Percentiles rank a stretch among this genome's conserved stretches.
Evolutionary conservation across 2,888 invertebrate genomes (phyloP).

Genomic region (Pandemis corylana): DNA sequence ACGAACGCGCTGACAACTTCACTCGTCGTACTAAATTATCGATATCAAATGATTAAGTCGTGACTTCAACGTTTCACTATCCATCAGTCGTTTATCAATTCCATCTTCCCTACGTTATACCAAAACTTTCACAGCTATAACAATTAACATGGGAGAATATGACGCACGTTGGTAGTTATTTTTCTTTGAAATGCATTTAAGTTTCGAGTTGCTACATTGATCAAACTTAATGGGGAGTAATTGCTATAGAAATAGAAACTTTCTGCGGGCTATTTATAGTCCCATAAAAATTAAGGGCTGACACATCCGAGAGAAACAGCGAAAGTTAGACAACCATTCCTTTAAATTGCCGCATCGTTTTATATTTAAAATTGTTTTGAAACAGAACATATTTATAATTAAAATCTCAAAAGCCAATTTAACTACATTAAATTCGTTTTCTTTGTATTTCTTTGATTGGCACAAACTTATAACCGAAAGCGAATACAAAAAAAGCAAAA

Average conservation of each 20-base stretch:
- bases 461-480: neutral
- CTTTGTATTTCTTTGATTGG: neutral
- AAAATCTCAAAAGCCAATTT: neutral
- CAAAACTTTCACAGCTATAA: slow-evolving; percentile 31
- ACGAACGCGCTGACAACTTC: neutral
- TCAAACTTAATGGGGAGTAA: slow-evolving; percentile 36
- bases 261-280: slow-evolving; percentile 37
- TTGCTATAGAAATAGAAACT: slow-evolving; percentile 33
- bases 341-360: neutral
- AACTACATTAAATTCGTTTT: neutral
- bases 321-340: slow-evolving; percentile 17
- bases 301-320: slow-evolving; percentile 24
- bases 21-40: slow-evolving; percentile 28
- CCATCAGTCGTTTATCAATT: slow-evolving; percentile 1
- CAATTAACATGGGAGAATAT: slow-evolving; percentile 16
- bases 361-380: neutral
- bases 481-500: neutral
- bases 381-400: neutral
- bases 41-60: slow-evolving; percentile 37
- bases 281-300: slow-evolving; percentile 31
- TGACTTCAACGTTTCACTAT: slow-evolving; percentile 22
- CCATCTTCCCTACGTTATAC: slow-evolving; percentile 16
- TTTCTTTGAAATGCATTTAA: slow-evolving; percentile 23
- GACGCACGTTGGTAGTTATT: neutral
- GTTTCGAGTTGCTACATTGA: slow-evolving; percentile 29